Evolutionary conservation across 2,797 vertebrate genomes (phyloP).

Genomic region (Xenopus petersii): DNA sequence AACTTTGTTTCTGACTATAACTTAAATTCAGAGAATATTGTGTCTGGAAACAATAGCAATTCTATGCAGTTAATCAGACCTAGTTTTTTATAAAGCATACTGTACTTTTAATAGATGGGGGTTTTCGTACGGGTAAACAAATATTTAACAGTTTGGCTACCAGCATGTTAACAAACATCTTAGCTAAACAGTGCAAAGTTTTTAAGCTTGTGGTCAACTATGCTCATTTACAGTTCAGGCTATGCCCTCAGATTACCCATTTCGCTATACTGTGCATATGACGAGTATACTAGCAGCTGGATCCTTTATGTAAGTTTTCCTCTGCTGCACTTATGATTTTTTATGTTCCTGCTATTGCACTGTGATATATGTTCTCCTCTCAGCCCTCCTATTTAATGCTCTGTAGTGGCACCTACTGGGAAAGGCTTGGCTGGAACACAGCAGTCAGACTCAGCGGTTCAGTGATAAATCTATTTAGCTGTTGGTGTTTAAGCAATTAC

Average conservation of each 20-base stretch:
- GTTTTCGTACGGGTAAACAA: no score
- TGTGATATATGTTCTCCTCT: slow-evolving; percentile 50
- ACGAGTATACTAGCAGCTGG: slow-evolving; percentile 17
- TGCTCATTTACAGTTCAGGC: neutral
- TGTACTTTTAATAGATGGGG: no score
- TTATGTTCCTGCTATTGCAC: slow-evolving; percentile 55
- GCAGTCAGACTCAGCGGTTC: slow-evolving; percentile 54
- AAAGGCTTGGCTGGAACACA: slow-evolving; percentile 52
- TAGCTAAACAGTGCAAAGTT: neutral
- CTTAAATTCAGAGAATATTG: no score
- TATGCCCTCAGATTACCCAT: neutral
- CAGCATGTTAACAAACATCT: no score
- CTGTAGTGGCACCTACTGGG: slow-evolving; percentile 58
- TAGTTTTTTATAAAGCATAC: no score
- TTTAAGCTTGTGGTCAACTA: neutral
- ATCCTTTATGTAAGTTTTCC: neutral
- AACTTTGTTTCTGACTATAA: no score
- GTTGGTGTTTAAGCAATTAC: slow-evolving; percentile 56
- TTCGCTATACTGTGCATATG: neutral
- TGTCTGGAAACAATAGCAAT: no score
- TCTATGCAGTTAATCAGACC: no score
- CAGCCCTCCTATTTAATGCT: slow-evolving; percentile 54
- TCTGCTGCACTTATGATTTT: slow-evolving; percentile 57
- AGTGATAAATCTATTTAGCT: slow-evolving; percentile 61
- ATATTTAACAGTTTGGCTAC: no score